phyloP scores from a whole-genome alignment of 1,140 invertebrate genomes.

The Drosophila pseudoananassae region DNA sequence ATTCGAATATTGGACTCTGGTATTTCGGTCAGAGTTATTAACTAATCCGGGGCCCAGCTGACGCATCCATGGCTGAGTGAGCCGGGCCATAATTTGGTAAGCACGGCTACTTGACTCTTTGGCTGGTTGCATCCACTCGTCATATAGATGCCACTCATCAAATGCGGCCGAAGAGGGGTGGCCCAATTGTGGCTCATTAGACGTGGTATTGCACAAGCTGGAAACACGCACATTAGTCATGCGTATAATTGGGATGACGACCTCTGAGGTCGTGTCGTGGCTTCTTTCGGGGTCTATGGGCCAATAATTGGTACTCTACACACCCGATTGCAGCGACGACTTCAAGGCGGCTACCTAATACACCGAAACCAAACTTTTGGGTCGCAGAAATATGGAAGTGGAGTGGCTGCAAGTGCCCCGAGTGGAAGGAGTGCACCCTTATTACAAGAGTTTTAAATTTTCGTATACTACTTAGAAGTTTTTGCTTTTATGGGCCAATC shows the following conservation, averaged over 20 bases:
- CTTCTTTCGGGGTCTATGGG: constrained; percentile 38
- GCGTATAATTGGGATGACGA: constrained; percentile 72
- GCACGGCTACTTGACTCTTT: not conserved
- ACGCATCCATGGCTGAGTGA: constrained; percentile 52
- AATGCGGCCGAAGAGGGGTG: constrained; percentile 25
- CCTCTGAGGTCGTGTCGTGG: constrained; percentile 42
- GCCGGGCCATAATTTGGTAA: constrained; percentile 21
- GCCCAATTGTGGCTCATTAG: constrained; percentile 51
- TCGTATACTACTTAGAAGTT: constrained; percentile 47
- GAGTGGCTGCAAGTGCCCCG: constrained; percentile 15
- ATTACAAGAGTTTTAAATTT: constrained; percentile 78
- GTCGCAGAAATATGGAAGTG: constrained; percentile 28
- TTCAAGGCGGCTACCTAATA: constrained; percentile 56
- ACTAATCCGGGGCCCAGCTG: constrained; percentile 51
- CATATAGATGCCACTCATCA: constrained; percentile 10
- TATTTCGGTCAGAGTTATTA: constrained; percentile 80
- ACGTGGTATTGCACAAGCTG: constrained; percentile 51
- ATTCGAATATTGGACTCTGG: constrained; percentile 40
- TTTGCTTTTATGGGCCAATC: constrained; percentile 11
- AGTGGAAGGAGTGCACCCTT: constrained; percentile 21
- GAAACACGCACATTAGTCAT: constrained; percentile 60
- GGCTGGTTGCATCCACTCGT: constrained; percentile 14
- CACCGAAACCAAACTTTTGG: constrained; percentile 44
- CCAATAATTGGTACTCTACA: constrained; percentile 60
- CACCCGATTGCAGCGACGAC: constrained; percentile 44